Evolutionary conservation across 2,113 vertebrate genomes (phyloP).

Genomic region (Raphicerus campestris): DNA sequence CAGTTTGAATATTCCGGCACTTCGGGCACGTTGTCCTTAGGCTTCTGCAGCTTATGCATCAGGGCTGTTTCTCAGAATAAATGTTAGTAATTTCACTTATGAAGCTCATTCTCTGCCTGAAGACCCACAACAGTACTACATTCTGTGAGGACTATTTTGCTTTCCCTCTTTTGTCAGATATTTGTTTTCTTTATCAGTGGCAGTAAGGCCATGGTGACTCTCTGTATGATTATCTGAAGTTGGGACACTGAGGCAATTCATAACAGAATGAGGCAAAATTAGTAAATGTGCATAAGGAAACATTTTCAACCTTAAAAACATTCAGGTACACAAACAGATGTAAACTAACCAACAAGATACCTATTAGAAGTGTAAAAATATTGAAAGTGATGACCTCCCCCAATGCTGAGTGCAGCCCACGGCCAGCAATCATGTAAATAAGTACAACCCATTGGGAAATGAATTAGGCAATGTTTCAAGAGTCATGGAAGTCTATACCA

Average conservation of each 20-base stretch:
- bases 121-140: background rate
- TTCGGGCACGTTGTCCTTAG: background rate
- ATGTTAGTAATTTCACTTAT: slow-evolving; percentile 19
- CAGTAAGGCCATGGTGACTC: background rate
- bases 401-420: background rate
- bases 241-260: background rate
- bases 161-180: slow-evolving; percentile 30
- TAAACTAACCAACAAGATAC: background rate
- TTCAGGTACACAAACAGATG: slow-evolving; percentile 14
- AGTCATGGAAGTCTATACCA: background rate
- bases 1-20: background rate
- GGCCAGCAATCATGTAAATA: background rate
- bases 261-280: background rate
- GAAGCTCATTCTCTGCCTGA: slow-evolving; percentile 52
- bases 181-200: slow-evolving; percentile 23
- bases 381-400: background rate
- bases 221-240: background rate
- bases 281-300: background rate
- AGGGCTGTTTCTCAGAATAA: slow-evolving; percentile 43
- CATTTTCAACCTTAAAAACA: background rate
- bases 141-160: slow-evolving; percentile 37
- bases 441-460: slow-evolving; percentile 10
- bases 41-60: slow-evolving; percentile 11
- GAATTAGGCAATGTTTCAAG: slow-evolving; percentile 34
- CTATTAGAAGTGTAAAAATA: slow-evolving; percentile 11